Evolutionary conservation across 2,797 vertebrate genomes (phyloP), one percentile per base, ranked within the genome.

Genomic region (Pangasius macronema): DNA sequence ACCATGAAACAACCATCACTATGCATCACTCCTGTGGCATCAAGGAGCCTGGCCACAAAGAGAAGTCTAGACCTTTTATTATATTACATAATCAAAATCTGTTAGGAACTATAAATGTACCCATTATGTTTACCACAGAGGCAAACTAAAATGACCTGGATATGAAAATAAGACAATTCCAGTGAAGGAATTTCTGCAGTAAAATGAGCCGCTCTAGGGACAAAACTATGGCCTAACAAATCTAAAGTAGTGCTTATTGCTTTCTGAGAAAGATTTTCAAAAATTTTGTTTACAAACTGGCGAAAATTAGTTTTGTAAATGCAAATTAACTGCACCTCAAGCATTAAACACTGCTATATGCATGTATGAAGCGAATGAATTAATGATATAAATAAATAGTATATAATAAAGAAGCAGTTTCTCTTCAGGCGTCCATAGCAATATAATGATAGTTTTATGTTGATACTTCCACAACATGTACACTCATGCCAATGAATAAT

Each of bases 401-500:
- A 80, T 46, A 8, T 27, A 39, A 61, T 61, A 27, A 81, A 81
- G 33, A 81, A 13, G 85, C 84, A 81, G 80, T 82, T 92, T 92
- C 88, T 93, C 86, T 49, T 81, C 39, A 82, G 79, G 59, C 73
- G 70, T 70, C 55, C n/a, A 89, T 90, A 91, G 91, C 68, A 85
- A 89, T 81, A 92, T 93, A 92, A 93, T 91, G 59, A 92, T 91
- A 93, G 89, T 79, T 42, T 85, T 92, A 85, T 90, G 89, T 91
- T 93, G 92, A 92, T 89, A 89, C 92, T 88, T 93, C 89, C 87
- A 90, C 92, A 90, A 20, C 76, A 72, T 88, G 90, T 93, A 90
- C 90, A 91, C 91, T 92, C 91, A 89, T 92, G 85, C 88, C 91
- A 93, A 92, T 94, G 93, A 95, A 94, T 92, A 91, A 90, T 73